Percentiles rank a stretch among this genome's conserved stretches.
Evolutionary conservation across 1,140 invertebrate genomes (phyloP).

Genomic region (Sinella curviseta): DNA sequence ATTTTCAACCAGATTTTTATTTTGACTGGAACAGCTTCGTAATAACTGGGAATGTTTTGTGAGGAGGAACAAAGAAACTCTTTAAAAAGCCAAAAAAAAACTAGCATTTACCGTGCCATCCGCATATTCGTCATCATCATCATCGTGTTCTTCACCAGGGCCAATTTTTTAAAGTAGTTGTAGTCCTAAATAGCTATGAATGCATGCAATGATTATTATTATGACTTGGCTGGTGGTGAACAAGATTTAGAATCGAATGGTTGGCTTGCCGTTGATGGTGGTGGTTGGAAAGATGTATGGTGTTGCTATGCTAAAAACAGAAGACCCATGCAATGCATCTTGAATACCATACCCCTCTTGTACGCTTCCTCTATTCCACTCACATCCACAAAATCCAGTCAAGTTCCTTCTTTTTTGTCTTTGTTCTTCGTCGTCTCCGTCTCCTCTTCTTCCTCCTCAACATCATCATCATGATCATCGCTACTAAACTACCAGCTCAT

Average conservation of each 20-base stretch:
- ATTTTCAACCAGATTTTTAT: background rate
- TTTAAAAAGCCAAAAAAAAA: too few species aligned
- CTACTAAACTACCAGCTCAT: background rate
- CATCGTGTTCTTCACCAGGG: too few species aligned
- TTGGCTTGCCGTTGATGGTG: background rate
- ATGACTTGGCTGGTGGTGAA: too few species aligned
- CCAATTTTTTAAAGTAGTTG: background rate
- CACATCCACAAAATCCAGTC: background rate
- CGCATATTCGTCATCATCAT: too few species aligned
- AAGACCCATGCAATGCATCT: too few species aligned
- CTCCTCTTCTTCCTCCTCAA: background rate
- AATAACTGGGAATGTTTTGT: background rate
- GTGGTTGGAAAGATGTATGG: too few species aligned
- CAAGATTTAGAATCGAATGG: too few species aligned
- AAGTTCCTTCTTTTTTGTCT: background rate
- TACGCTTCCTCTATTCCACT: background rate
- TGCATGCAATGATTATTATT: background rate
- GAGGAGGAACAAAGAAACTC: too few species aligned
- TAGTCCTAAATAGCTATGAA: background rate
- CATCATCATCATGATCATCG: background rate
- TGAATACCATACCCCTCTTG: background rate
- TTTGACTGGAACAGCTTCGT: background rate
- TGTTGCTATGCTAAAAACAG: conserved; percentile 16
- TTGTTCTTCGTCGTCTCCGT: background rate
- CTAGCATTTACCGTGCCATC: too few species aligned